A percentile compares a stretch with the other conserved stretches of the same genome.
phyloP scores from a whole-genome alignment of 2,888 invertebrate species.

The Tenodera sinensis region DNA sequence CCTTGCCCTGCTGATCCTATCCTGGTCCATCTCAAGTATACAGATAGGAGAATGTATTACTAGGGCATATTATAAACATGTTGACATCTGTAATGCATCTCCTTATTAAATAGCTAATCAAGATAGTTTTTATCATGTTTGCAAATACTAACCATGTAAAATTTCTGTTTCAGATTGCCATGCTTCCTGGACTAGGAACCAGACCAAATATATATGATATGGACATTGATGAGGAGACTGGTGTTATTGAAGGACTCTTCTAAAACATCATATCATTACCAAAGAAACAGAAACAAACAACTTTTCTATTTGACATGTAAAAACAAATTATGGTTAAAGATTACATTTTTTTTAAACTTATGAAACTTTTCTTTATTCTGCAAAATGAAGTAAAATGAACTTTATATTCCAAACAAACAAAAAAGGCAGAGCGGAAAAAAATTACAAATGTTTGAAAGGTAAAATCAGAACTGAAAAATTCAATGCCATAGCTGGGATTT shows the following conservation, averaged over 20 bases:
- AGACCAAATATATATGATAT: slow-evolving; percentile 96
- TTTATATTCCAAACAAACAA: background rate
- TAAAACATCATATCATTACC: slow-evolving; percentile 44
- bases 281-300: background rate
- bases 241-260: slow-evolving; percentile 91
- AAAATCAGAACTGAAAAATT: too few relatives aligned
- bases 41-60: too few relatives aligned
- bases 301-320: background rate
- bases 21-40: too few relatives aligned
- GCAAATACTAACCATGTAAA: background rate
- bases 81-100: too few relatives aligned
- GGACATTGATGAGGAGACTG: slow-evolving; percentile 85
- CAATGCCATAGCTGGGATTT: too few relatives aligned
- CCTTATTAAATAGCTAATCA: too few relatives aligned
- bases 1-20: too few relatives aligned
- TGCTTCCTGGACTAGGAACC: slow-evolving; percentile 97
- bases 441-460: too few relatives aligned
- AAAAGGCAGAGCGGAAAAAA: background rate
- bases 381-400: background rate
- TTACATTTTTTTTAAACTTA: background rate
- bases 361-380: background rate
- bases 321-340: background rate
- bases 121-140: background rate
- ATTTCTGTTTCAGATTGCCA: slow-evolving; percentile 64
- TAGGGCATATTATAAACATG: too few relatives aligned